phyloP scores from a whole-genome alignment of 2,888 invertebrate species.

The Caenorhabditis afra region DNA sequence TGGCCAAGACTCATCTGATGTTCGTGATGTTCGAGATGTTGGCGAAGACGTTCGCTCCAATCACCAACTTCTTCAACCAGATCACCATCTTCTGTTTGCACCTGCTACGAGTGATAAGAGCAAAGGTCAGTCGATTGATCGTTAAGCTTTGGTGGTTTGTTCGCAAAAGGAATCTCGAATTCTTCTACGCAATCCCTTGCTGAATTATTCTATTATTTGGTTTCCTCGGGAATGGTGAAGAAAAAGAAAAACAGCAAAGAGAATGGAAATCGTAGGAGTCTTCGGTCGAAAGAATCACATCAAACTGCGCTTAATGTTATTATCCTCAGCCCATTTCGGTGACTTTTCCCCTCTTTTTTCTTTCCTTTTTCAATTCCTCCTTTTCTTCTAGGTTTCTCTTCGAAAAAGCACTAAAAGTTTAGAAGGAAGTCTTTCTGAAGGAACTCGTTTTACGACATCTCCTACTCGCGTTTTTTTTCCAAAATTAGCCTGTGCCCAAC shows the following conservation, averaged over 20 bases:
- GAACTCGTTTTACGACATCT: slow-evolving; percentile 29
- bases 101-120: slow-evolving; percentile 26
- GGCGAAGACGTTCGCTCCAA: slow-evolving; percentile 26
- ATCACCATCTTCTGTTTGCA: slow-evolving; percentile 47
- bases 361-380: slow-evolving; percentile 16
- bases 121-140: slow-evolving; percentile 41
- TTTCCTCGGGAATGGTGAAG: background rate
- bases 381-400: background rate
- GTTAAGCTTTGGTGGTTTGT: slow-evolving; percentile 28
- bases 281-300: slow-evolving; percentile 24
- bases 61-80: slow-evolving; percentile 48
- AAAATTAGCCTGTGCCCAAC: slow-evolving; percentile 24
- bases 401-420: slow-evolving; percentile 12
- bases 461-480: background rate
- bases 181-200: background rate
- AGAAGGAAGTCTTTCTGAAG: slow-evolving; percentile 12
- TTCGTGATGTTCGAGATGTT: slow-evolving; percentile 31
- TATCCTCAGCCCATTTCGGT: slow-evolving; percentile 6
- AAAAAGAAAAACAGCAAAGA: background rate
- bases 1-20: slow-evolving; percentile 37
- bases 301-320: slow-evolving; percentile 14
- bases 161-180: background rate
- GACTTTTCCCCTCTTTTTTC: slow-evolving; percentile 6
- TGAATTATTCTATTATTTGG: slow-evolving; percentile 20
- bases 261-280: background rate